Base-by-base conservation (phyloP, 2,797 vertebrate species). In the Dermochelys coriacea region DNA sequence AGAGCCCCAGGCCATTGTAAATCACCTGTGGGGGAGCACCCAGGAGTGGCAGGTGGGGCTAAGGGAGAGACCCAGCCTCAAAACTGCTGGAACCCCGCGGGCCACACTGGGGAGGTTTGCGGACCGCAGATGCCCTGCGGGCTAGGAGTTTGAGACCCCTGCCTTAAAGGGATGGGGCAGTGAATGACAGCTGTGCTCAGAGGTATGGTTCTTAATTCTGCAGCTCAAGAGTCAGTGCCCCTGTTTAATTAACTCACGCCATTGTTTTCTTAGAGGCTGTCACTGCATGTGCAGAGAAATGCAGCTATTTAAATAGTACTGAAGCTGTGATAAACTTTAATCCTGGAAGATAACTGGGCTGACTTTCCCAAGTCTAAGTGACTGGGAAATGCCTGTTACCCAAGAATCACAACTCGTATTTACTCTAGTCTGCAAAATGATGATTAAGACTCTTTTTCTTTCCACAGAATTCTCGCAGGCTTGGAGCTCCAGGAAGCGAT, bases 401-500 rank as follows among this genome's bases (percentile, higher is more conserved):
- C 16, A 0, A 47, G 8, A 3, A 7, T 45, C 37, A 6, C 0
- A 0, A 4, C 12, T 34, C 21, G 5, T 25, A 0, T 19, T 45
- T 2, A 5, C 4, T 50, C 41, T 87, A 15, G 23, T 54, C 47
- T 80, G n/a, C 47, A 82, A 85, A 78, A 61, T 1, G 0, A 49
- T 10, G 19, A 2, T 5, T 8, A 61, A 90, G 2, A n/a, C 45
- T 23, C 15, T 1, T 3, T 57, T 37, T 85, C 0, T 64, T 29
- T 5, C 90, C 89, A 16, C 93, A 97, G 97, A 95, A 41, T 61
- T 93, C 18, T 95, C 95, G 50, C 95, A 6, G 0, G 94, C 96
- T 19, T 16, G 0, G 16, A 8, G 91, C 19, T 41, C n/a, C n/a
- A 71, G 68, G 21, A 71, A 2, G n/a, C 37, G 37, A 71, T 71